phyloP scores from a whole-genome alignment of 1,140 invertebrate species.

The Cardiocondyla obscurior region DNA sequence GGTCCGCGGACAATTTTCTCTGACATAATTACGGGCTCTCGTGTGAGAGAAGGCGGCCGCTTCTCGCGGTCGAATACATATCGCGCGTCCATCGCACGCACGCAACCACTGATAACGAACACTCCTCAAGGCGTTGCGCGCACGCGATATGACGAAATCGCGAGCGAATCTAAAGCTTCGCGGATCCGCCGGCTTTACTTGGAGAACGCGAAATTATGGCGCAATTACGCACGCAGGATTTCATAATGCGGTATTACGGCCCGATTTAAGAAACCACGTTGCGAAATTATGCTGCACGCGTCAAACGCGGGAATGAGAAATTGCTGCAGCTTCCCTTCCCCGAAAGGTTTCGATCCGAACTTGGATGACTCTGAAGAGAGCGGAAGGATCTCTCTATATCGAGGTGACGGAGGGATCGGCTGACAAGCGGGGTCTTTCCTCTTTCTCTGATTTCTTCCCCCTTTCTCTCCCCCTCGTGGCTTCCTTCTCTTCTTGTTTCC shows the following conservation, averaged over 20 bases:
- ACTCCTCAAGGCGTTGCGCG: constrained; percentile 3
- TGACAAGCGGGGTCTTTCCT: constrained; percentile 31
- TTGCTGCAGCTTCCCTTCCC: neutral
- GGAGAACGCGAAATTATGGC: neutral
- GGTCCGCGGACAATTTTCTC: constrained; percentile 47
- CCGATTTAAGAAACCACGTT: neutral
- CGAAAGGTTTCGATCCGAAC: neutral
- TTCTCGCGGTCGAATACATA: constrained; percentile 24
- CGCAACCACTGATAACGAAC: constrained; percentile 36
- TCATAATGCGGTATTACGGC: neutral
- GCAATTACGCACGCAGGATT: neutral
- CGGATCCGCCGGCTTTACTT: neutral
- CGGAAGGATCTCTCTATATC: constrained; percentile 28
- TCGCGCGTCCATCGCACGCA: constrained; percentile 16
- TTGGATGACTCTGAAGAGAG: constrained; percentile 5
- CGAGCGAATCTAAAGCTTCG: neutral
- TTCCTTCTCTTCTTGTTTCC: neutral
- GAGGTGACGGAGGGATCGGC: neutral
- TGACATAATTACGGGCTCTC: constrained; percentile 46
- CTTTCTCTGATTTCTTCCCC: constrained; percentile 3
- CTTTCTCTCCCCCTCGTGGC: neutral
- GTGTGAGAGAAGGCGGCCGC: constrained; percentile 9
- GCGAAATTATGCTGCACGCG: neutral
- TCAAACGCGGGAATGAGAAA: neutral
- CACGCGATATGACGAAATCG: constrained; percentile 38